A percentile compares a stretch with the other conserved stretches of the same genome.
phyloP scores from a whole-genome alignment of 2,113 vertebrate genomes.

The Macquaria ambigua region DNA sequence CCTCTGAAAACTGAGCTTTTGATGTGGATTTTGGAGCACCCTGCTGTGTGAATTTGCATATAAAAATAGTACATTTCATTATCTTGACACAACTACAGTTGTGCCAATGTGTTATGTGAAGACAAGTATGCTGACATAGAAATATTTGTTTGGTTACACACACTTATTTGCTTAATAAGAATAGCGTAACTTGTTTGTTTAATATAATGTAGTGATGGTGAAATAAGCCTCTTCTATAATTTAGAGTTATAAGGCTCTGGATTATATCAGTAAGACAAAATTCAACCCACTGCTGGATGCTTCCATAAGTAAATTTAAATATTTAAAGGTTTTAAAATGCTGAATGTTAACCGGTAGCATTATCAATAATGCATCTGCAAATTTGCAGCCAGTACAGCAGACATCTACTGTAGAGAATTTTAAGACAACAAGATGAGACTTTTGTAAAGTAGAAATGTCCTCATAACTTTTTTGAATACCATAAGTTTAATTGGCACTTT shows the following conservation, averaged over 20 bases:
- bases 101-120: background rate
- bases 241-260: background rate
- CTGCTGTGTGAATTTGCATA: slow-evolving; percentile 22
- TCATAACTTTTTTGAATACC: background rate
- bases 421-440: background rate
- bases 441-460: background rate
- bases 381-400: slow-evolving; percentile 6
- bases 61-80: background rate
- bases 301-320: slow-evolving; percentile 9
- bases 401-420: background rate
- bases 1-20: slow-evolving; percentile 7
- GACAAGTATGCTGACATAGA: background rate
- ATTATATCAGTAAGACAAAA: slow-evolving; percentile 5
- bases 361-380: slow-evolving; percentile 43
- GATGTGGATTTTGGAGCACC: slow-evolving; percentile 18
- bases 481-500: background rate
- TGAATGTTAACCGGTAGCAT: slow-evolving; percentile 27
- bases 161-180: slow-evolving; percentile 3
- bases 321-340: slow-evolving; percentile 5
- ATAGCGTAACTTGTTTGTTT: background rate
- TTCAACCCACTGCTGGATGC: background rate
- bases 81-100: background rate
- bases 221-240: slow-evolving; percentile 13
- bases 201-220: too few relatives aligned
- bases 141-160: background rate